Evolutionary conservation across 2,797 vertebrate species (phyloP), one percentile per base, ranked within the genome.

Genomic region (Holocentrus rufus): DNA sequence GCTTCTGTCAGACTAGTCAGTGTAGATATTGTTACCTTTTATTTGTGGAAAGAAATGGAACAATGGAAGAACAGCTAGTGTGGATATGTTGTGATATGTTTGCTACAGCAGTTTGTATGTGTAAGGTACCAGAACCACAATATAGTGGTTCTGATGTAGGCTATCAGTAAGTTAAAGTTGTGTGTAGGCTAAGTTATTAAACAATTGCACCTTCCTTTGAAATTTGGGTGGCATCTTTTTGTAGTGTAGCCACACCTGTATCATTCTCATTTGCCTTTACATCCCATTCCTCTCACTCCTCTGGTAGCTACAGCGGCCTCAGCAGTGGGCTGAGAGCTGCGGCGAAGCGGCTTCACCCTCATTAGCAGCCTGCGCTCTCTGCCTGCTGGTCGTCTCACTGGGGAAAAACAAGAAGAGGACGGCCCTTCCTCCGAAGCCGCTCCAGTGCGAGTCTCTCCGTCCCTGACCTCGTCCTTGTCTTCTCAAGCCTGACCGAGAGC

Each of bases 321-420:
- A 18, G 0, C 46, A 10, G 17, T 18, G 30, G 74, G 74, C 52
- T 0, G 5, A 2, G 60, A 72, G 71, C 77, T 73, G 27, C 8
- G 0, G 61, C 23, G 68, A 60, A 55, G 1, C 17, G 63, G 77
- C 52, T 30, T 50, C 11, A 34, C 44, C 87, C 86, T 87, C 82
- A 85, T 89, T 88, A 89, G 82, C 62, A 5, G 72, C 63, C 55
- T 36, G 52, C 13, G 1, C 57, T 67, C 4, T n/a, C 69, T 72
- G 73, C 75, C 74, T 61, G 42, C 60, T 1, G 17, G 9, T 34
- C 14, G 13, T 61, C 65, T 80, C 65, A 5, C 72, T 7, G 7
- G n/a, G 11, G 13, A 22, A 64, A 56, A 67, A 74, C 42, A 59
- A 72, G 71, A 63, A 34, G 53, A 34, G 56, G 61, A 72, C n/a